Conservation (phyloP, 37 sponge, comb jelly and placozoan genomes). For the Petrosia ficiformis region DNA sequence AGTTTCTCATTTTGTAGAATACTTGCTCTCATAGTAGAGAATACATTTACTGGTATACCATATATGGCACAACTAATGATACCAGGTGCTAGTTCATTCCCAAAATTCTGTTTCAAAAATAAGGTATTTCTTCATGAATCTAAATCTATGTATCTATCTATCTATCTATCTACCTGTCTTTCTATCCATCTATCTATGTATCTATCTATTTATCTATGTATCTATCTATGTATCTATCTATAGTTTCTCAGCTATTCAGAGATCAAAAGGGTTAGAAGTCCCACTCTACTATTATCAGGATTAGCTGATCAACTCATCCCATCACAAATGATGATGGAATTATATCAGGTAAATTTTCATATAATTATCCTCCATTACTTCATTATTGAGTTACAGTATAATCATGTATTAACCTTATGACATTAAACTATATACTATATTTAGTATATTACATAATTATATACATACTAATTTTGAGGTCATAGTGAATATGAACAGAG, state of each 20-base stretch:
- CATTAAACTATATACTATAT: too few species aligned
- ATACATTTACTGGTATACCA: conserved; percentile 97
- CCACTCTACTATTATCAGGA: conserved; percentile 92
- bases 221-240: not conserved
- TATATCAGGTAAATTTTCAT: conserved; percentile 91
- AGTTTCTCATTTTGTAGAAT: conserved; percentile 23
- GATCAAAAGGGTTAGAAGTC: conserved; percentile 70
- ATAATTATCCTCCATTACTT: too few species aligned
- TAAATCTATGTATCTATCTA: not conserved
- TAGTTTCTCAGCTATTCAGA: conserved; percentile 75
- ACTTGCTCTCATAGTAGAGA: conserved; percentile 90
- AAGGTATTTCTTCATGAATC: conserved; percentile 47
- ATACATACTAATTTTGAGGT: too few species aligned
- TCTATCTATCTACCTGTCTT: too few species aligned
- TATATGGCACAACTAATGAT: conserved; percentile 87
- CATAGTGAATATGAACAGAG: too few species aligned
- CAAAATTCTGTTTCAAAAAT: conserved; percentile 89
- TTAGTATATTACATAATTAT: too few species aligned
- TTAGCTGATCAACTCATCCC: conserved; percentile 89
- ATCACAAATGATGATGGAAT: conserved; percentile 92
- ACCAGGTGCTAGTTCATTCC: conserved; percentile 70
- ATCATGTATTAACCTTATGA: too few species aligned
- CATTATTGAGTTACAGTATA: too few species aligned
- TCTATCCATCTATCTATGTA: too few species aligned
- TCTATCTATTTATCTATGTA: too few species aligned